Conservation (phyloP, 2,113 vertebrate genomes). For the Atherinomorus stipes region DNA sequence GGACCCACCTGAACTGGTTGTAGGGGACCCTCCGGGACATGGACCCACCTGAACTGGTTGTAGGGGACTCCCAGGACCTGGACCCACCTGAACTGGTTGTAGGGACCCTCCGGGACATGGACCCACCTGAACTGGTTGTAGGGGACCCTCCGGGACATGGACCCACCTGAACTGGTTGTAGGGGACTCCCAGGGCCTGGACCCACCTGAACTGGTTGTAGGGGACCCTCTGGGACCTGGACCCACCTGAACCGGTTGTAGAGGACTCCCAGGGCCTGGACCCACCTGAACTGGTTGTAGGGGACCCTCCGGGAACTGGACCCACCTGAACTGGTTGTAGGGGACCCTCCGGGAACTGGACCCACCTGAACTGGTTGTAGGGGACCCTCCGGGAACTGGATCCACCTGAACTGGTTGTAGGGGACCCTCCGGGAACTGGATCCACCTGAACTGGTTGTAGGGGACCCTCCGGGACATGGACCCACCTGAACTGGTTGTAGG, state of each 20-base stretch:
- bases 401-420: too few relatives aligned
- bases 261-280: not conserved
- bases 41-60: not conserved
- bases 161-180: too few relatives aligned
- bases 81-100: too few relatives aligned
- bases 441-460: too few relatives aligned
- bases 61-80: not conserved
- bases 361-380: too few relatives aligned
- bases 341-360: not conserved
- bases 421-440: not conserved
- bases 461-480: not conserved
- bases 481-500: too few relatives aligned
- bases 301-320: not conserved
- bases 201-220: not conserved
- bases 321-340: too few relatives aligned
- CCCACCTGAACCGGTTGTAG: too few relatives aligned
- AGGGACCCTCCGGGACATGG: not conserved
- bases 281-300: too few relatives aligned
- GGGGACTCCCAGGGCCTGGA: not conserved
- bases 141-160: not conserved
- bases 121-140: not conserved
- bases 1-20: too few relatives aligned
- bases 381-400: not conserved
- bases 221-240: not conserved
- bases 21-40: not conserved